phyloP scores from a whole-genome alignment of 2,888 invertebrate genomes.

The Polylopha cassiicola region DNA sequence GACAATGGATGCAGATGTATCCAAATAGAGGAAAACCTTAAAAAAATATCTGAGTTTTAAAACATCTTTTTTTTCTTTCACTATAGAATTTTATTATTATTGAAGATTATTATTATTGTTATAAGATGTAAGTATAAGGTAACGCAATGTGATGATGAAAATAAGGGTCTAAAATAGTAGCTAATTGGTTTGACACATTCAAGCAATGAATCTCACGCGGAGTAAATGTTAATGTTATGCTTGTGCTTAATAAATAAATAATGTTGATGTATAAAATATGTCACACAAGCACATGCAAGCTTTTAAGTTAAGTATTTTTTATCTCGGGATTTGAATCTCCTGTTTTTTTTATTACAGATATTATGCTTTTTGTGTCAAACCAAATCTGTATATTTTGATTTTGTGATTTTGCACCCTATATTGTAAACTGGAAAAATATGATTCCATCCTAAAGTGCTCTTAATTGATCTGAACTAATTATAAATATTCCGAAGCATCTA shows the following conservation, averaged over 20 bases:
- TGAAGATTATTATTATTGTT: slow-evolving; percentile 23
- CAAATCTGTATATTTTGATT: slow-evolving; percentile 48
- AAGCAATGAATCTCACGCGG: slow-evolving; percentile 39
- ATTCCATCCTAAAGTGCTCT: slow-evolving; percentile 77
- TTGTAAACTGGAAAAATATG: slow-evolving; percentile 62
- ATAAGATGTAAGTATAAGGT: slow-evolving; percentile 50
- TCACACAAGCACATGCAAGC: no score
- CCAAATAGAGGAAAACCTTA: no score
- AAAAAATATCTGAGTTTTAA: slow-evolving; percentile 3
- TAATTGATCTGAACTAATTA: slow-evolving; percentile 64
- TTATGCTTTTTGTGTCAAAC: slow-evolving; percentile 44
- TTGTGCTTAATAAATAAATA: no score
- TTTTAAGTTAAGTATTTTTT: slow-evolving; percentile 1
- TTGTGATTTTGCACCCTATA: slow-evolving; percentile 47
- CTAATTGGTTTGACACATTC: slow-evolving; percentile 60
- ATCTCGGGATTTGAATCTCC: slow-evolving; percentile 17
- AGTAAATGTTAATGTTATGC: slow-evolving; percentile 1
- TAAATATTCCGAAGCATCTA: slow-evolving; percentile 49
- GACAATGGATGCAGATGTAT: no score
- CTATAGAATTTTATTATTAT: slow-evolving; percentile 18
- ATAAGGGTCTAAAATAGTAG: slow-evolving; percentile 65
- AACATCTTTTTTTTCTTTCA: slow-evolving; percentile 7
- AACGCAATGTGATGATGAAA: slow-evolving; percentile 72
- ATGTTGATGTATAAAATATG: no score
- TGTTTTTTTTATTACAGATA: neutral